Evolutionary conservation across 2,888 invertebrate genomes (phyloP), one percentile per base, ranked within the genome.

Genomic region (Pristionchus arcanus): DNA sequence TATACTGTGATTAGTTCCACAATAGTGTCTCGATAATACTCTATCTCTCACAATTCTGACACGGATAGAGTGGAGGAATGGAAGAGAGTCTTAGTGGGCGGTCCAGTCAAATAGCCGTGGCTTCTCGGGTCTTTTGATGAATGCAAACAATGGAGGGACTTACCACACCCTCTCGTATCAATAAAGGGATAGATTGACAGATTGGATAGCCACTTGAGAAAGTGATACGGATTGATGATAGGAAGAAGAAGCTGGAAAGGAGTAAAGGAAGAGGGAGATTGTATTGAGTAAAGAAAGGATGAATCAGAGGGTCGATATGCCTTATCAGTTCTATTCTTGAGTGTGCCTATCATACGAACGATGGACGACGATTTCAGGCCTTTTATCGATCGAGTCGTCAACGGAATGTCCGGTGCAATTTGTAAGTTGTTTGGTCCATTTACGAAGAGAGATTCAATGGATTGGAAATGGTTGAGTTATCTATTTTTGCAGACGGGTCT

Each of bases 41-140:
- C 28, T 16, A 34, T 34, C 74, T 21, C 37, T 74, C 19, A 19
- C 74, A 15, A 1, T 13, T 37, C 31, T 19, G 34, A 31, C 19
- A 19, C 19, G 28, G 19, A 42, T n/a, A 77, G 42, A 25, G 77
- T 77, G 25, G 25, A 42, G 21, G 42, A 42, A 77, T 42, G 77
- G n/a, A n/a, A 42, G 77, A 77, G 77, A 42, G 77, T 42, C 42
- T 2, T 19, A 42, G 42, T 42, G 77, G 77, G 77, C 77, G 77
- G 77, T 25, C 42, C 77, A n/a, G n/a, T 77, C 77, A 77, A 77
- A 77, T 77, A 77, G n/a, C 77, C 77, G 2, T 42, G 2, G 37
- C 77, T 77, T 77, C 37, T 37, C 77, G 77, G 77, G 77, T 77
- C 77, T 77, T 66, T 77, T 77, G 77, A 77, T 77, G n/a, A 49